These are phyloP conservation scores for Shargacucullia verbasci DNA, from an alignment of 2,888 invertebrate genomes.

Conservation along the genomic window DNA sequence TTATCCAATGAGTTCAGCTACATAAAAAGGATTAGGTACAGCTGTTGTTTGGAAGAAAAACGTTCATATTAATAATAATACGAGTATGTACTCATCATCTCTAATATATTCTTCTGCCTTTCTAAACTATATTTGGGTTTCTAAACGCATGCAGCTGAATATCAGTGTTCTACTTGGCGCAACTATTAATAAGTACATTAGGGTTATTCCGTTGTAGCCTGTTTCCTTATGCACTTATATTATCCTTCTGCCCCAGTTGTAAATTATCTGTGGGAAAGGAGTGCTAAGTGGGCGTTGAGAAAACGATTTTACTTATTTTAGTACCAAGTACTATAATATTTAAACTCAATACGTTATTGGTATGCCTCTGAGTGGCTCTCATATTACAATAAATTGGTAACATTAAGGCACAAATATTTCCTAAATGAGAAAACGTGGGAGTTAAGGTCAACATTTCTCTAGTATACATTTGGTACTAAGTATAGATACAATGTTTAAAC, in stretches of 20 bases:
- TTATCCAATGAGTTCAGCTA: slow-evolving; percentile 9
- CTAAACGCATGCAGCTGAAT: too few species aligned
- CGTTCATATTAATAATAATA: not conserved
- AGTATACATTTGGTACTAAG: too few species aligned
- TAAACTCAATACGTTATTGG: slow-evolving; percentile 17
- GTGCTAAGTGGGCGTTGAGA: slow-evolving; percentile 1
- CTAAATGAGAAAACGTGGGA: too few species aligned
- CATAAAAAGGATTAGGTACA: slow-evolving; percentile 10
- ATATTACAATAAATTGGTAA: slow-evolving; percentile 1
- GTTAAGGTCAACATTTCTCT: too few species aligned
- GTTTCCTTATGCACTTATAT: too few species aligned
- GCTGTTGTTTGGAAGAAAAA: not conserved
- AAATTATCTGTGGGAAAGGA: slow-evolving; percentile 2
- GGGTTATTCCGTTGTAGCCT: not conserved
- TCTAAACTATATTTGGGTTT: not conserved
- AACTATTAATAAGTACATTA: not conserved
- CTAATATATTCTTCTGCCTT: too few species aligned
- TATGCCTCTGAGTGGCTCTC: not conserved
- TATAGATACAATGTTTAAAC: too few species aligned
- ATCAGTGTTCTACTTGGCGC: too few species aligned
- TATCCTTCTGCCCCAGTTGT: not conserved
- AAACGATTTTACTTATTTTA: slow-evolving; percentile 11
- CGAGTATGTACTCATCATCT: not conserved
- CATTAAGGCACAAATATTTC: too few species aligned
- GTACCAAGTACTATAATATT: slow-evolving; percentile 4